Conservation (phyloP, 2,888 invertebrate genomes). For the Pilophorus perplexus region DNA sequence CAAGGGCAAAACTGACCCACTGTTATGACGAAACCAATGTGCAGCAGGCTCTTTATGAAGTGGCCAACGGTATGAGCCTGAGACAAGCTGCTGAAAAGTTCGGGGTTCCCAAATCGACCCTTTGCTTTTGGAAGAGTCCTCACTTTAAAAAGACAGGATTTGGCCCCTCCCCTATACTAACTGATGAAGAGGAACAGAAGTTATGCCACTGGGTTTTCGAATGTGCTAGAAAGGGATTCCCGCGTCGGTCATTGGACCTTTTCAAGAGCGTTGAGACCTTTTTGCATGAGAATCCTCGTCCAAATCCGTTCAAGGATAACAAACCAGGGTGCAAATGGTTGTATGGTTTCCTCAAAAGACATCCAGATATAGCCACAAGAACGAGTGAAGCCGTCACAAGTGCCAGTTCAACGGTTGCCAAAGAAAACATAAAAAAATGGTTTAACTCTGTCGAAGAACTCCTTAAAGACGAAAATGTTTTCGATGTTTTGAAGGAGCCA, state of each 20-base stretch:
- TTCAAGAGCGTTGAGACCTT: constrained; percentile 44
- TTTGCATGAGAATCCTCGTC: constrained; percentile 46
- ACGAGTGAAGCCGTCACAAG: constrained; percentile 3
- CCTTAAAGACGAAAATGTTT: constrained; percentile 46
- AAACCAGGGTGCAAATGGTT: constrained; percentile 8
- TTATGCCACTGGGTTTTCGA: constrained; percentile 50
- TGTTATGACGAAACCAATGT: background rate
- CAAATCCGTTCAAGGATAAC: constrained; percentile 48
- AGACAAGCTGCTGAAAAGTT: background rate
- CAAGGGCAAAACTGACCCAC: background rate
- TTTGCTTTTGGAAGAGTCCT: background rate
- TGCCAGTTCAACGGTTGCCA: background rate
- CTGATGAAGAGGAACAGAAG: constrained; percentile 49
- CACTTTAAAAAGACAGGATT: background rate
- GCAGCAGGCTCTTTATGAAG: background rate
- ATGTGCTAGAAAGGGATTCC: constrained; percentile 50
- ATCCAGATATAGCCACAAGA: background rate
- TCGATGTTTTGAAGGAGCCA: constrained; percentile 46
- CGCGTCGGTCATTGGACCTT: constrained; percentile 49
- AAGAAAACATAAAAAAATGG: constrained; percentile 49
- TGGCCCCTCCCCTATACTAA: constrained; percentile 40
- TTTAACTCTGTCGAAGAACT: constrained; percentile 50
- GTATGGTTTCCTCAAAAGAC: background rate
- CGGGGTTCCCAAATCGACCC: background rate
- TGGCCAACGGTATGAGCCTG: background rate